Evolutionary conservation across 2,113 vertebrate genomes (phyloP).

Genomic region (Donacobius atricapilla): DNA sequence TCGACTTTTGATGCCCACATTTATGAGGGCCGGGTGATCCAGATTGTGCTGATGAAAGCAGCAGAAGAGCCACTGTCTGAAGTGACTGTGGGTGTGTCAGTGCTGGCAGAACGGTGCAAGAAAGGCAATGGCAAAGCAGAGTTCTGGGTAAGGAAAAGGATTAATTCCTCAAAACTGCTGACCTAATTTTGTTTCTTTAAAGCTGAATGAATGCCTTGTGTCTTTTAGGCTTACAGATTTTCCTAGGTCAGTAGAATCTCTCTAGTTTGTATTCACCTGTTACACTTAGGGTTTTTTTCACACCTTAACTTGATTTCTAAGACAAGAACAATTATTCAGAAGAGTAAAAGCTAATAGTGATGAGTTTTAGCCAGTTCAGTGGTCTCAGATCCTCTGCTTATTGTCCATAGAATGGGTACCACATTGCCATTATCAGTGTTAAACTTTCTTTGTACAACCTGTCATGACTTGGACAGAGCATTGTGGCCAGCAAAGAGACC

Average conservation of each 20-base stretch:
- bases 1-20: conserved; percentile 93
- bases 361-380: not conserved
- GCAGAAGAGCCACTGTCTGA: conserved; percentile 91
- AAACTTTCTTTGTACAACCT: not conserved
- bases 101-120: conserved; percentile 94
- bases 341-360: not conserved
- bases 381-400: not conserved
- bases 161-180: not conserved
- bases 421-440: not conserved
- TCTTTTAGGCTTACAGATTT: not conserved
- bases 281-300: not conserved
- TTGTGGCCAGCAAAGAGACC: not conserved
- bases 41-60: conserved; percentile 93
- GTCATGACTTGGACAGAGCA: not conserved
- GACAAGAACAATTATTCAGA: not conserved
- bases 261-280: not conserved
- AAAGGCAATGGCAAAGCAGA: conserved; percentile 91
- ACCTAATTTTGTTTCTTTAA: not conserved
- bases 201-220: not conserved
- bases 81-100: conserved; percentile 90
- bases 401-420: not conserved
- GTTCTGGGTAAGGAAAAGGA: conserved; percentile 86
- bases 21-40: conserved; percentile 93
- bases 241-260: not conserved
- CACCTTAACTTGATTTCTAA: not conserved